These are phyloP conservation scores for Lasioglossum calceatum DNA, from an alignment of 2,888 invertebrate species.

Conservation along the genomic window DNA sequence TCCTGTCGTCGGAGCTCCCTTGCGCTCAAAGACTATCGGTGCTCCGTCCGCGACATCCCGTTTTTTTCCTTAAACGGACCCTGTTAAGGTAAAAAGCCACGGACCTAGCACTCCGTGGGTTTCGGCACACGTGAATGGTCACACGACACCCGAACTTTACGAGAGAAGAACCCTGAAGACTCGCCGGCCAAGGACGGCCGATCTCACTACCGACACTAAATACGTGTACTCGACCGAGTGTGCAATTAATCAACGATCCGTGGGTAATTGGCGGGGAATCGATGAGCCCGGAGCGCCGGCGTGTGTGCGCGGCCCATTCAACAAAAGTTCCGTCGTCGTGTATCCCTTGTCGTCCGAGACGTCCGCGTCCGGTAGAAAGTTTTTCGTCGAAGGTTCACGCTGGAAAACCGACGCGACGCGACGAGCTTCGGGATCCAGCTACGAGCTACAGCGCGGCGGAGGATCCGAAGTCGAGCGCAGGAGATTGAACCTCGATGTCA, in stretches of 20 bases:
- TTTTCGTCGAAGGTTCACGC: slow-evolving; percentile 9
- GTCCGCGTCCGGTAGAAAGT: slow-evolving; percentile 48
- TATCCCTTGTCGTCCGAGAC: slow-evolving; percentile 19
- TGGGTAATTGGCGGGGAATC: slow-evolving; percentile 66
- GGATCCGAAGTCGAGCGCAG: not conserved
- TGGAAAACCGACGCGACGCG: not conserved
- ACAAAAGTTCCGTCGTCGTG: slow-evolving; percentile 64
- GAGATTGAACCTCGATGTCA: slow-evolving; percentile 26
- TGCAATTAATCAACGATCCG: slow-evolving; percentile 69
- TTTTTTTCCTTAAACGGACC: slow-evolving; percentile 36
- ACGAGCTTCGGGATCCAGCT: not conserved
- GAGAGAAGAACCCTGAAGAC: slow-evolving; percentile 51
- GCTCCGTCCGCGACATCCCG: slow-evolving; percentile 18
- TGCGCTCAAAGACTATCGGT: not conserved
- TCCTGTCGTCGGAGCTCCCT: not conserved
- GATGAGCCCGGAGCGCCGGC: slow-evolving; percentile 62
- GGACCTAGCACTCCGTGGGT: slow-evolving; percentile 37
- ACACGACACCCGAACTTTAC: slow-evolving; percentile 55
- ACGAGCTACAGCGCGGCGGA: not conserved
- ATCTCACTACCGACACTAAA: slow-evolving; percentile 67
- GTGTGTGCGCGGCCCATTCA: slow-evolving; percentile 61
- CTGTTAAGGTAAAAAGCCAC: slow-evolving; percentile 49
- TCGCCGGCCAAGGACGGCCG: slow-evolving; percentile 50
- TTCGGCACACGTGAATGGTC: slow-evolving; percentile 55
- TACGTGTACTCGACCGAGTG: slow-evolving; percentile 66